Evolutionary conservation across 2,797 vertebrate species (phyloP), one percentile per base, ranked within the genome.

Genomic region (Argya squamiceps): DNA sequence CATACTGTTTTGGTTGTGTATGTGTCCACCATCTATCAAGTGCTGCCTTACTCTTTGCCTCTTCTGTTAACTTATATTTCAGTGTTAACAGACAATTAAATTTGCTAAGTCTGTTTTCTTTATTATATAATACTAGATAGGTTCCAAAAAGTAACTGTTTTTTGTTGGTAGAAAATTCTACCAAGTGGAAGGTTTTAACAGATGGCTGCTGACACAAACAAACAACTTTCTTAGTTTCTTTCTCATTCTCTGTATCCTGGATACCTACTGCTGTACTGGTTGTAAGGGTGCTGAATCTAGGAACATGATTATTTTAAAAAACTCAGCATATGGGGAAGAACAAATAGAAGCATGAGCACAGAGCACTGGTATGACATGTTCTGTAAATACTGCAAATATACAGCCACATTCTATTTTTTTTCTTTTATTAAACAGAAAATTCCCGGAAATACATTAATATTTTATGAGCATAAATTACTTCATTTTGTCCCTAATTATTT

Each of bases 161-260:
- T 12, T 5, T 64, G 59, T 79, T 46, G 50, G 88, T 55, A 82
- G 39, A 92, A 93, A 76, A 95, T 86, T 91, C 59, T 93, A 79
- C 79, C n/a, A 86, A 95, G 93, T 81, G 60, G 73, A 94, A 84
- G 44, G 63, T 46, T 96, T 79, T 91, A 97, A 96, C 96, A 97
- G 96, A 97, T 97, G 96, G 96, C 88, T 95, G 89, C 89, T 96
- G 89, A 96, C 93, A 96, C 47, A 91, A 93, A 88, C 86, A 95
- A 96, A 84, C 90, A 96, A 96, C 94, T 96, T 93, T 63, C 88
- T 87, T 82, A 36, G 71, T 71, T 93, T 88, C 96, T 84, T 89
- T 90, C 93, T 95, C 83, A 29, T 86, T 67, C 80, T 70, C 93
- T 58, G 96, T 96, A 94, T 97, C 96, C 96, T 97, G 93, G 96